Evolutionary conservation across 2,888 invertebrate species (phyloP).

Genomic region (Trileptium ribeirensis): DNA sequence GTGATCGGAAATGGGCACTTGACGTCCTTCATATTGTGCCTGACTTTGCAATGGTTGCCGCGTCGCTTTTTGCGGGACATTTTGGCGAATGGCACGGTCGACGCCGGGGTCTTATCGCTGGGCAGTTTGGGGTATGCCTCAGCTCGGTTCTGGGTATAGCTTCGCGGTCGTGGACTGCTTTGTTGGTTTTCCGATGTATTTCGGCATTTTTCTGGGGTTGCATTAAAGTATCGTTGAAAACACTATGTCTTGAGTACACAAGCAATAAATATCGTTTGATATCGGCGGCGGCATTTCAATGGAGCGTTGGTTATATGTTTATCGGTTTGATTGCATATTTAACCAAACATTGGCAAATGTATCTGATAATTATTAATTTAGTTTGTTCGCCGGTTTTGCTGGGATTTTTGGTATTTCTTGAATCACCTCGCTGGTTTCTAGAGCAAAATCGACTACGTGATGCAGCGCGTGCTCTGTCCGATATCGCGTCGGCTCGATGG

Average conservation of each 20-base stretch:
- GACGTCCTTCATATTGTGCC: not conserved
- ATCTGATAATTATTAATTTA: slow-evolving; percentile 12
- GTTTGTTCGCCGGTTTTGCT: slow-evolving; percentile 1
- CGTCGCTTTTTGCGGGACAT: not conserved
- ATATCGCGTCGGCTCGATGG: not conserved
- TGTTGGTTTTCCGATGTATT: not conserved
- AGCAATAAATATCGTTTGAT: slow-evolving; percentile 8
- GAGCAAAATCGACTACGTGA: not conserved
- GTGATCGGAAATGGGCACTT: slow-evolving; percentile 15
- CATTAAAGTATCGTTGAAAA: not conserved
- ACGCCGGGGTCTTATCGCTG: not conserved
- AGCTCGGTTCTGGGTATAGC: not conserved
- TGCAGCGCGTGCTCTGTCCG: not conserved
- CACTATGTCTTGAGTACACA: slow-evolving; percentile 8
- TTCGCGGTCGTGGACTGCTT: not conserved
- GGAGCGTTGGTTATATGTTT: not conserved
- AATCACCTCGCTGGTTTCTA: slow-evolving; percentile 13
- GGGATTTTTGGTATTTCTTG: not conserved
- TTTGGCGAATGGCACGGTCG: slow-evolving; percentile 17
- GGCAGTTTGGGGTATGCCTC: slow-evolving; percentile 12
- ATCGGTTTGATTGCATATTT: slow-evolving; percentile 12
- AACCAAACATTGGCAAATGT: slow-evolving; percentile 16
- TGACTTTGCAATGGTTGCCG: not conserved
- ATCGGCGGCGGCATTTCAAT: not conserved
- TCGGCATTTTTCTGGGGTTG: slow-evolving; percentile 1